These are phyloP conservation scores for Ornithorhynchus anatinus DNA, from an alignment of 2,113 vertebrate species.

Conservation along the genomic window DNA sequence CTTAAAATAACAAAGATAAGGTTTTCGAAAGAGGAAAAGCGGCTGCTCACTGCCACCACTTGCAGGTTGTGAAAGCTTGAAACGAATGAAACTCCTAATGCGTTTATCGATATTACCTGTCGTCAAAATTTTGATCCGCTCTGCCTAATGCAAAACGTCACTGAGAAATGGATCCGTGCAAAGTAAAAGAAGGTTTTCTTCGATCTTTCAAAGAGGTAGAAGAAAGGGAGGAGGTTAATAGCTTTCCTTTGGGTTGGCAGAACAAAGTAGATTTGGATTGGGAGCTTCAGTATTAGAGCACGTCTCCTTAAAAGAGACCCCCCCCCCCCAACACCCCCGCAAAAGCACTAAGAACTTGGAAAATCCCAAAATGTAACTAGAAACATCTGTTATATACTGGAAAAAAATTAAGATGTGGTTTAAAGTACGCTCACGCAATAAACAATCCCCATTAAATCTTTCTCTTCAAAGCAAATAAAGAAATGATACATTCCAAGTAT, in stretches of 20 bases:
- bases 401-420: background rate
- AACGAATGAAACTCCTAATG: conserved; percentile 1
- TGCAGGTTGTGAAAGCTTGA: conserved; percentile 23
- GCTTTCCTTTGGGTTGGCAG: too few relatives aligned
- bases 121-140: background rate
- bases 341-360: too few relatives aligned
- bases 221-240: background rate
- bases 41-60: conserved; percentile 36
- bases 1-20: background rate
- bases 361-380: background rate
- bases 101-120: background rate
- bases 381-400: background rate
- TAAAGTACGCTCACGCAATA: background rate
- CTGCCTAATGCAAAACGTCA: background rate
- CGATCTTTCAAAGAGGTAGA: background rate
- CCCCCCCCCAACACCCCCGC: too few relatives aligned
- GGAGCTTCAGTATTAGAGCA: too few relatives aligned
- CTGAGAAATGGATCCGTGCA: background rate
- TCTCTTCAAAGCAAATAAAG: background rate
- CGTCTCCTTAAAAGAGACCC: too few relatives aligned
- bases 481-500: background rate
- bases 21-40: background rate
- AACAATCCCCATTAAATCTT: background rate
- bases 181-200: background rate
- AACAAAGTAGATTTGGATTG: too few relatives aligned